phyloP scores from a whole-genome alignment of 2,888 invertebrate genomes.

The Pterostichus niger region DNA sequence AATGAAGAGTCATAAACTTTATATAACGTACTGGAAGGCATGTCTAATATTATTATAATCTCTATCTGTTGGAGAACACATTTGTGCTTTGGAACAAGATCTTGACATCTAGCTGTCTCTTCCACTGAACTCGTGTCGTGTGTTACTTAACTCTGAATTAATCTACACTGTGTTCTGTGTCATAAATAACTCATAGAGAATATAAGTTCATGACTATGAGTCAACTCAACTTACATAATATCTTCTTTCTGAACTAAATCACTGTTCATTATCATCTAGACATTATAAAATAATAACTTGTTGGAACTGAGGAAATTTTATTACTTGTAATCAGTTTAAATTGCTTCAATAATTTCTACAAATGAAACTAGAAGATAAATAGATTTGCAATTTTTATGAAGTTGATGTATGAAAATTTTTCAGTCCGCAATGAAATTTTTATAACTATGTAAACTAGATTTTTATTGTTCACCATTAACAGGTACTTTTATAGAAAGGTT shows the following conservation, averaged over 20 bases:
- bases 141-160: slow-evolving; percentile 23
- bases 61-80: slow-evolving; percentile 16
- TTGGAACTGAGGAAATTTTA: no score
- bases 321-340: no score
- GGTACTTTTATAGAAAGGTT: no score
- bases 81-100: background rate
- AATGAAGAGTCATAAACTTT: slow-evolving; percentile 14
- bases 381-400: no score
- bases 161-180: slow-evolving; percentile 6
- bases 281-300: no score
- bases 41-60: slow-evolving; percentile 13
- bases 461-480: no score
- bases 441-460: no score
- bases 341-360: no score
- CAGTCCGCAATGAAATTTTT: no score
- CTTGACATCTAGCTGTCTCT: slow-evolving; percentile 12
- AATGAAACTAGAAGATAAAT: no score
- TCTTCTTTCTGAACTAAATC: background rate
- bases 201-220: background rate
- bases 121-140: slow-evolving; percentile 8
- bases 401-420: no score
- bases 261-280: background rate
- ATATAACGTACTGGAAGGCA: background rate
- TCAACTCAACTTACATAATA: slow-evolving; percentile 13
- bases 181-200: slow-evolving; percentile 15